Conservation (phyloP, 2,888 invertebrate species). For the Oligia strigilis region DNA sequence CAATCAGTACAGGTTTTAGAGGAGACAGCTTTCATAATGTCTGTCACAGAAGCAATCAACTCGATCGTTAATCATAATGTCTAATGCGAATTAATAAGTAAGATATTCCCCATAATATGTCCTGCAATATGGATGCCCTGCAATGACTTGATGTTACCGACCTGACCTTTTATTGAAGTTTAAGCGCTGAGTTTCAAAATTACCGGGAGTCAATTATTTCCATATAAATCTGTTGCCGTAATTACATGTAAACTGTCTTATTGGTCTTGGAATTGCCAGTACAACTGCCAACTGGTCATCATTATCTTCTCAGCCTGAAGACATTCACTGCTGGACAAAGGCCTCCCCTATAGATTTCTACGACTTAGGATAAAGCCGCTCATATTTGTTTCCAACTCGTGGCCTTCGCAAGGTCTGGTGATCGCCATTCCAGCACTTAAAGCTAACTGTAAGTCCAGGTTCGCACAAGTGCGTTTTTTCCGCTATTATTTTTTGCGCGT, state of each 20-base stretch:
- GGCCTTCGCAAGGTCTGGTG: not conserved
- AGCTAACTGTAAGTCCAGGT: too few relatives aligned
- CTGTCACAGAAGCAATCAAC: constrained; percentile 61
- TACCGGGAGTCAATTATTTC: constrained; percentile 33
- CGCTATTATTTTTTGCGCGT: too few relatives aligned
- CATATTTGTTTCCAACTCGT: not conserved
- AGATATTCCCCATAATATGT: constrained; percentile 44
- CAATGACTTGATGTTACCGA: constrained; percentile 38
- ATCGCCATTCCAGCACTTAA: not conserved
- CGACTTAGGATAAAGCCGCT: not conserved
- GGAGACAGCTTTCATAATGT: constrained; percentile 64
- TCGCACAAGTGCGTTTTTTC: not conserved
- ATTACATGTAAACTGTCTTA: constrained; percentile 12
- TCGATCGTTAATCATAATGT: constrained; percentile 56
- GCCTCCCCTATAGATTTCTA: not conserved
- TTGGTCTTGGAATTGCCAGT: constrained; percentile 8
- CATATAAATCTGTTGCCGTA: constrained; percentile 23
- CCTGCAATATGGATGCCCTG: constrained; percentile 49
- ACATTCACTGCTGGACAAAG: not conserved
- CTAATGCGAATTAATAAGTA: constrained; percentile 48
- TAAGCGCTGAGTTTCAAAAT: constrained; percentile 23
- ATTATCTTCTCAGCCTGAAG: not conserved
- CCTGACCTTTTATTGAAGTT: constrained; percentile 42
- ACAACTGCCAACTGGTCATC: not conserved
- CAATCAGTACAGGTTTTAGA: constrained; percentile 66